Base-by-base conservation (phyloP, 2,797 vertebrate species). In the Lophotriccus pileatus region DNA sequence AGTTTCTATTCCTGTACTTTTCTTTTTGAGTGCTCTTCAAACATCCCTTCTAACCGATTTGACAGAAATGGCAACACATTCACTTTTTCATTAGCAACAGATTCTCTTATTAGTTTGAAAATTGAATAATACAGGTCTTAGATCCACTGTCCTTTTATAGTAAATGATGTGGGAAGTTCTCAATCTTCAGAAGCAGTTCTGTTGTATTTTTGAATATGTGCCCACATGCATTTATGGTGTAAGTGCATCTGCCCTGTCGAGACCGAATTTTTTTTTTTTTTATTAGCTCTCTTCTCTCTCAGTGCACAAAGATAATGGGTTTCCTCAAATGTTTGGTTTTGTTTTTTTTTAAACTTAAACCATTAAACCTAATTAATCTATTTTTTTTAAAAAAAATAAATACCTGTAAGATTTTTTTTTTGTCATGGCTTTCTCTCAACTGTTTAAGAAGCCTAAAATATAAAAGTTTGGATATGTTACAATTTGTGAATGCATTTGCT, bases 31-130 rank as follows among this genome's bases (percentile, higher is more conserved):
- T 52, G 50, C 87, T 86, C 21, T 74, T 78, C 56, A 73, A 85
- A 44, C 22, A 41, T 84, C 18, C 73, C 3, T 19, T 87, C 52
- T 79, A 79, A 69, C 1, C 13, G 39, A 76, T 77, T 52, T 92
- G 62, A 87, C 69, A 84, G 74, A 76, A 83, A 63, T 90, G 77
- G 73, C 73, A 89, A 24, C 39, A 41, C 18, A 37, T 56, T 94
- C 24, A 49, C 69, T 94, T 94, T 93, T 92, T 95, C 78, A 84
- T 88, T 87, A 95, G 70, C 70, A 90, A 93, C 62, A 95, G 82
- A 91, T 84, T 70, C 30, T 56, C 27, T 78, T 92, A 73, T 70
- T 94, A 43, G 34, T 64, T 74, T 80, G 49, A 63, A 93, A 94
- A 87, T 12, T 37, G 58, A 85, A 34, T 68, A 89, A 82, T 66